phyloP scores from a whole-genome alignment of 1,140 invertebrate species.

The Calliphora vicina region DNA sequence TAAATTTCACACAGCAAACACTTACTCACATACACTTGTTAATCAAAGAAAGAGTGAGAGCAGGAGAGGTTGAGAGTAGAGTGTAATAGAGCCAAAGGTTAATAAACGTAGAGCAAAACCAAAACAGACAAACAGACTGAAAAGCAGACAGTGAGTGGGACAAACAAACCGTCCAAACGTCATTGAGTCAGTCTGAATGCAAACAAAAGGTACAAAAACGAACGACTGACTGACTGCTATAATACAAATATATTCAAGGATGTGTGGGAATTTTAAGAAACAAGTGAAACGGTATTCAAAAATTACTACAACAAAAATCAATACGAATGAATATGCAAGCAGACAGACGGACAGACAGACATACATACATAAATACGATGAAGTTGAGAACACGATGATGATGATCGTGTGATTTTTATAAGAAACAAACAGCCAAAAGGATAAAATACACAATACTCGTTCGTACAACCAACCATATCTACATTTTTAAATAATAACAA shows the following conservation, averaged over 20 bases:
- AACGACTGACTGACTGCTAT: too few relatives aligned
- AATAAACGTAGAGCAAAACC: background rate
- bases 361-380: background rate
- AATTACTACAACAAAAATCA: background rate
- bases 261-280: slow-evolving; percentile 18
- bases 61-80: background rate
- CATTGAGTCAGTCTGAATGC: background rate
- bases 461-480: too few relatives aligned
- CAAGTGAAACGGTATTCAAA: slow-evolving; percentile 24
- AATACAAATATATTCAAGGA: slow-evolving; percentile 12
- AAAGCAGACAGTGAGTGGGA: background rate
- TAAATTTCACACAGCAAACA: background rate
- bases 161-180: background rate
- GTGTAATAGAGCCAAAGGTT: background rate
- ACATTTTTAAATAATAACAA: too few relatives aligned
- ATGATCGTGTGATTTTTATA: slow-evolving; percentile 32
- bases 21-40: background rate
- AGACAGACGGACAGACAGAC: background rate
- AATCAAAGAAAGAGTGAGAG: background rate
- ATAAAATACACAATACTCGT: background rate
- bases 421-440: slow-evolving; percentile 12
- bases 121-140: background rate
- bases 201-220: background rate
- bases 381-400: background rate
- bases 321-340: too few relatives aligned